A percentile compares a stretch with the other conserved stretches of the same genome.
phyloP scores from a whole-genome alignment of 2,888 invertebrate species.

The Scaptomyza cyrtandrae region DNA sequence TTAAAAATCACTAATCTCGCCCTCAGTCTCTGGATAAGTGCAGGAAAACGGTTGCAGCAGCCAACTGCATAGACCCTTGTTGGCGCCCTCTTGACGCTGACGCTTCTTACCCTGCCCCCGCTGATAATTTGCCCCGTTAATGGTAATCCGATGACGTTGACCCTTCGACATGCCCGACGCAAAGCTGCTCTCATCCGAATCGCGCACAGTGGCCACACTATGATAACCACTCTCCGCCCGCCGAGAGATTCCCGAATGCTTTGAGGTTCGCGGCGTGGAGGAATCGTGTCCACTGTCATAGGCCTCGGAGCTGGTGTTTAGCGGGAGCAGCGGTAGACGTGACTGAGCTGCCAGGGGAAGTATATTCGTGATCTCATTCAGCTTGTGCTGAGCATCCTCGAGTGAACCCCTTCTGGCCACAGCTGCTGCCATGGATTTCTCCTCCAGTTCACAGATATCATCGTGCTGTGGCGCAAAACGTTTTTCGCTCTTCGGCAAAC shows the following conservation, averaged over 20 bases:
- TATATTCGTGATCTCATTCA: slow-evolving; percentile 71
- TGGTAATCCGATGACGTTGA: slow-evolving; percentile 82
- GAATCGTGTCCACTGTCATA: slow-evolving; percentile 94
- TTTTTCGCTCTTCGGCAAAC: slow-evolving; percentile 86
- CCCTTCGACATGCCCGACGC: slow-evolving; percentile 87
- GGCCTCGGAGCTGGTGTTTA: slow-evolving; percentile 86
- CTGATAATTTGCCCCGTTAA: slow-evolving; percentile 62
- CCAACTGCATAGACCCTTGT: slow-evolving; percentile 90
- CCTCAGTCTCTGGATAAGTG: slow-evolving; percentile 90
- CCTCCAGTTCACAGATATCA: slow-evolving; percentile 83
- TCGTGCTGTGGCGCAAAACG: slow-evolving; percentile 77
- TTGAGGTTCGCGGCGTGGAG: slow-evolving; percentile 92
- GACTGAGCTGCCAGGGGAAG: slow-evolving; percentile 82
- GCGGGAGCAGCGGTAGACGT: slow-evolving; percentile 82
- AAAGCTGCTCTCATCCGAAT: slow-evolving; percentile 94
- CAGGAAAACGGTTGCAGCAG: slow-evolving; percentile 91
- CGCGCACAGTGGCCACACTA: slow-evolving; percentile 90
- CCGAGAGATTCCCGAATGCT: slow-evolving; percentile 91
- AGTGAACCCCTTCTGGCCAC: slow-evolving; percentile 73
- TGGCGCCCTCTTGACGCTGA: slow-evolving; percentile 88
- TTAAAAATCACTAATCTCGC: slow-evolving; percentile 88
- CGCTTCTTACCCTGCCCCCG: slow-evolving; percentile 81
- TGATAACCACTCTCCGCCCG: slow-evolving; percentile 96
- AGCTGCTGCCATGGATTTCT: slow-evolving; percentile 79
- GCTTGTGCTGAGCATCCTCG: slow-evolving; percentile 74